These are phyloP conservation scores for Sitta europaea DNA, from an alignment of 2,113 vertebrate species.

Conservation along the genomic window DNA sequence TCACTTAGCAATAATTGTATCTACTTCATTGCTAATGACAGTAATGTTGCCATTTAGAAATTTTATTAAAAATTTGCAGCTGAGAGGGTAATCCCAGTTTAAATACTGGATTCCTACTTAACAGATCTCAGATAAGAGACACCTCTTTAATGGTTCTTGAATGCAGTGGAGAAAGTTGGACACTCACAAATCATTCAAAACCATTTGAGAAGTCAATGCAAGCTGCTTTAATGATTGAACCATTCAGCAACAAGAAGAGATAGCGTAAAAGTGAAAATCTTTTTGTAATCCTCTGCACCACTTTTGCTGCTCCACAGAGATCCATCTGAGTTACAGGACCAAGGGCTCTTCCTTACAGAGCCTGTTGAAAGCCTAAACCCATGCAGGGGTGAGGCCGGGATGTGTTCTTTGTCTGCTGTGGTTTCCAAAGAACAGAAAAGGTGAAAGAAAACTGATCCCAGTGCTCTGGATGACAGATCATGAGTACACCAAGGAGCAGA, in stretches of 20 bases:
- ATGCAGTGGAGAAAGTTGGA: neutral
- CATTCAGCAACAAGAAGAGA: neutral
- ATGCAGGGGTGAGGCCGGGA: neutral
- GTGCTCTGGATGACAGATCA: neutral
- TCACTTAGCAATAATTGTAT: conserved; percentile 50
- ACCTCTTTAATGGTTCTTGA: neutral
- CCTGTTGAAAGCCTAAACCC: neutral
- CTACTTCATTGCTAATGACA: conserved; percentile 27
- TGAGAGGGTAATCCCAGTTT: neutral
- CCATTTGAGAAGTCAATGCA: neutral
- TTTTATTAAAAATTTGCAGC: conserved; percentile 17
- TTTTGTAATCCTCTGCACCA: neutral
- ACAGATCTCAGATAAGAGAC: neutral
- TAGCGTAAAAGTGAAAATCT: neutral
- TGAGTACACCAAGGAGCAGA: neutral
- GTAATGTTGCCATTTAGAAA: neutral
- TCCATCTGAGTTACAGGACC: neutral
- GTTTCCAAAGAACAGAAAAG: neutral
- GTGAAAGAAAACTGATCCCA: neutral
- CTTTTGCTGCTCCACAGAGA: neutral
- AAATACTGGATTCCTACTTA: neutral
- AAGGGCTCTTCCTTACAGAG: neutral
- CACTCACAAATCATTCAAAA: neutral
- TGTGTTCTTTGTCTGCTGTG: neutral
- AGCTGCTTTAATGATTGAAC: neutral